Evolutionary conservation across 1,140 invertebrate species (phyloP).

Genomic region (Sipha flava): DNA sequence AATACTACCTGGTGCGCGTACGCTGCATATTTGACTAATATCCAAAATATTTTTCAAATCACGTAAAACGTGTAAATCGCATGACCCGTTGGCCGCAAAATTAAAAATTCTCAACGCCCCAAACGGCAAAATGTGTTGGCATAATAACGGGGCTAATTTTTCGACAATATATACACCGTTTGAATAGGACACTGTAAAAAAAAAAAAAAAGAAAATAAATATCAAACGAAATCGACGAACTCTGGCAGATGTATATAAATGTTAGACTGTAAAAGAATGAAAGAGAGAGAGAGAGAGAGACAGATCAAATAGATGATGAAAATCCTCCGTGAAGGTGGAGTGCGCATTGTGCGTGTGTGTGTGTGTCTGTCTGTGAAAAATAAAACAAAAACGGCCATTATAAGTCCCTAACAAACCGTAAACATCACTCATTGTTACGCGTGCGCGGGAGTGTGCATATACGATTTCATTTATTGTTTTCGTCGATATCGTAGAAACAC

Average conservation of each 20-base stretch:
- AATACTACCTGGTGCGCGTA: too few species aligned
- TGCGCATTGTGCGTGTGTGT: neutral
- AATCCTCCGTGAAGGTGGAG: neutral
- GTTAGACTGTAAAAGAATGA: neutral
- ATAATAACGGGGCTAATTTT: constrained; percentile 30
- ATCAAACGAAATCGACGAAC: constrained; percentile 2
- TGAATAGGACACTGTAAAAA: neutral
- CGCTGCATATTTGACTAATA: neutral
- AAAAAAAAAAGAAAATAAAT: too few species aligned
- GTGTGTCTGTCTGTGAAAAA: neutral
- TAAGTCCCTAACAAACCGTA: constrained; percentile 24
- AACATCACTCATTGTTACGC: neutral
- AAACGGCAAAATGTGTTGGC: neutral
- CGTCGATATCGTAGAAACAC: constrained; percentile 4
- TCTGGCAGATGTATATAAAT: neutral
- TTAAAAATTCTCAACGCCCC: constrained; percentile 27
- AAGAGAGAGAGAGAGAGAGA: neutral
- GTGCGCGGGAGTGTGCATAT: neutral
- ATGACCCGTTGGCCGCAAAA: constrained; percentile 30
- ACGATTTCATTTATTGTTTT: neutral
- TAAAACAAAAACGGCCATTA: neutral
- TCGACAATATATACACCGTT: neutral
- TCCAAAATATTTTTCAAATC: constrained; percentile 11
- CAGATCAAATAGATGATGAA: neutral
- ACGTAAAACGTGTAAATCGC: neutral